A percentile compares a stretch with the other conserved stretches of the same genome.
phyloP scores from a whole-genome alignment of 2,888 invertebrate genomes.

The Hirtodrosophila confusa region DNA sequence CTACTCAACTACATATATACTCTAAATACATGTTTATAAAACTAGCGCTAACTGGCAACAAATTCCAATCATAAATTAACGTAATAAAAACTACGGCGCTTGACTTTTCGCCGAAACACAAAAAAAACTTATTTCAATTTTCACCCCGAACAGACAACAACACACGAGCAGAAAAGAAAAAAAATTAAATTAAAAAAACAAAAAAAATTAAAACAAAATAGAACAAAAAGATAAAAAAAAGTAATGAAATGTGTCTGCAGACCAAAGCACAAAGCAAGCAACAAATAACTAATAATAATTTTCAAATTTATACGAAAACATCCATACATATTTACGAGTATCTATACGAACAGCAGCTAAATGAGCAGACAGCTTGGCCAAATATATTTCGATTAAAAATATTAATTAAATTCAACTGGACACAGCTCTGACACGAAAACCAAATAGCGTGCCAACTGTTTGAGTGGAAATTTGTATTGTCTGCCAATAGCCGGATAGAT shows the following conservation, averaged over 20 bases:
- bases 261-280: conserved; percentile 50
- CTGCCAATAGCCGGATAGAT: conserved; percentile 38
- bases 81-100: conserved; percentile 55
- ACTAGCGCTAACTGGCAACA: conserved; percentile 65
- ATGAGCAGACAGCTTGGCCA: conserved; percentile 48
- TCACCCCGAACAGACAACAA: conserved; percentile 20
- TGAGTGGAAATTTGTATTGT: conserved; percentile 47
- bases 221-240: no score
- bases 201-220: conserved; percentile 17
- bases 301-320: conserved; percentile 69
- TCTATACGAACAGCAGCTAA: conserved; percentile 31
- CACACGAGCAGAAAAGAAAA: conserved; percentile 2
- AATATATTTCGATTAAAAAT: conserved; percentile 74
- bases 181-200: conserved; percentile 18
- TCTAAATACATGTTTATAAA: conserved; percentile 41
- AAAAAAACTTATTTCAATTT: conserved; percentile 48
- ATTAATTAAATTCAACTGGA: conserved; percentile 76
- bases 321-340: conserved; percentile 43
- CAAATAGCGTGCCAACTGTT: conserved; percentile 66
- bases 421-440: conserved; percentile 67
- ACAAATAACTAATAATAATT: conserved; percentile 79
- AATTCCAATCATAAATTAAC: conserved; percentile 74
- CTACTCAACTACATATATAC: conserved; percentile 30
- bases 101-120: background rate
- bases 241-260: conserved; percentile 65